Evolutionary conservation across 2,888 invertebrate genomes (phyloP), one percentile per base, ranked within the genome.

Genomic region (Orchesella flavescens): DNA sequence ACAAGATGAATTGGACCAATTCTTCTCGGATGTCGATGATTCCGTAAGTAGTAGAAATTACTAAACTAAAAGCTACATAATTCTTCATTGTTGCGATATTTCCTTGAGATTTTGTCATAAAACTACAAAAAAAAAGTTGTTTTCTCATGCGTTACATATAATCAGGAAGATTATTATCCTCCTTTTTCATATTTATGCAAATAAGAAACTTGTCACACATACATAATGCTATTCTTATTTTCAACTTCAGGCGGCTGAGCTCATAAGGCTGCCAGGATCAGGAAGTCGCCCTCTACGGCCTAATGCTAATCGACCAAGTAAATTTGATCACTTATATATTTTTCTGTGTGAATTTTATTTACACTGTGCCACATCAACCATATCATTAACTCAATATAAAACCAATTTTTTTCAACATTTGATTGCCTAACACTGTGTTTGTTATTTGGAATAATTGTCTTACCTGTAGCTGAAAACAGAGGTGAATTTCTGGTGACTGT

Each of bases 1-100:
- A n/a, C 81, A 85, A 13, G 84, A 85, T 46, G 75, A 81, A 44
- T 34, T 84, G 7, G 86, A 86, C 19, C 79, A 84, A 49, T 86
- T 80, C 49, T 83, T 75, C 46, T 74, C 78, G 12, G 83, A 80
- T 59, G 78, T 79, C 5, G 76, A 80, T 69, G 78, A 72, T 61
- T 59, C 15, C 9, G 76, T 69, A 69, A 59, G 76, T 46, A 21
- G 10, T 12, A 21, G 19, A 7, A 61, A 23, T 46, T 46, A 46
- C 7, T 46, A 53, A 53, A 53, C 53, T 3, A 53, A 53, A 46
- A 46, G 46, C n/a, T n/a, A n/a, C n/a, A n/a, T 34, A 34, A 4
- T 34, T 4, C 3, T 34, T 34, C 7, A 34, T 7, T 2, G 34
- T 34, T 34, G 34, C 34, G 34, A 34, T 7, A 34, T 34, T 34